These are phyloP conservation scores for Calliopsis andreniformis DNA, from an alignment of 1,140 invertebrate genomes.

Conservation along the genomic window DNA sequence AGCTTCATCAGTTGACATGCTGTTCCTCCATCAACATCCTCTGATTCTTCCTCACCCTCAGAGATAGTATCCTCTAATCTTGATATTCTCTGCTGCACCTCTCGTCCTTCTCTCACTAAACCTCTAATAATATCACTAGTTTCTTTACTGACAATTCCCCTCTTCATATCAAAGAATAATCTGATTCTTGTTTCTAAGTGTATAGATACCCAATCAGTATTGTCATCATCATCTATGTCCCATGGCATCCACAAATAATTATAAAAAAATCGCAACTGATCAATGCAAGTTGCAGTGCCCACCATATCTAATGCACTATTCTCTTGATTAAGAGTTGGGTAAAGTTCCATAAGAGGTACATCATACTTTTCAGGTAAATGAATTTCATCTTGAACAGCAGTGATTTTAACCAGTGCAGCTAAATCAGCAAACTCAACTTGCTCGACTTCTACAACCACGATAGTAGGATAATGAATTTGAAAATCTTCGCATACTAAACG, in stretches of 20 bases:
- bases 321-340: constrained; percentile 83
- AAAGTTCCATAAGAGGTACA: constrained; percentile 83
- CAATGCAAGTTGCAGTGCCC: constrained; percentile 75
- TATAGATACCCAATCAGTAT: constrained; percentile 81
- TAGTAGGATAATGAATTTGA: constrained; percentile 83
- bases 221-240: constrained; percentile 84
- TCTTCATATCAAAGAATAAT: constrained; percentile 84
- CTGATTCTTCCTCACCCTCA: constrained; percentile 73
- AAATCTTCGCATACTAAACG: constrained; percentile 83
- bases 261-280: constrained; percentile 83
- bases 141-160: constrained; percentile 78
- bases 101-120: constrained; percentile 82
- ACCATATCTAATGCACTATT: constrained; percentile 81
- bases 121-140: constrained; percentile 82
- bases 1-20: constrained; percentile 81
- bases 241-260: constrained; percentile 85
- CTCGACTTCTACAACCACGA: constrained; percentile 83
- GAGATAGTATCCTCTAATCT: constrained; percentile 80
- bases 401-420: constrained; percentile 81
- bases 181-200: constrained; percentile 83
- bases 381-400: constrained; percentile 84
- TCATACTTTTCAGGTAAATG: constrained; percentile 83
- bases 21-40: constrained; percentile 71
- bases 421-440: constrained; percentile 80
- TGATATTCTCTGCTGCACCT: constrained; percentile 81